phyloP scores from a whole-genome alignment of 30 jellyfish, hydroid and myxozoan species.

The Hydra vulgaris region DNA sequence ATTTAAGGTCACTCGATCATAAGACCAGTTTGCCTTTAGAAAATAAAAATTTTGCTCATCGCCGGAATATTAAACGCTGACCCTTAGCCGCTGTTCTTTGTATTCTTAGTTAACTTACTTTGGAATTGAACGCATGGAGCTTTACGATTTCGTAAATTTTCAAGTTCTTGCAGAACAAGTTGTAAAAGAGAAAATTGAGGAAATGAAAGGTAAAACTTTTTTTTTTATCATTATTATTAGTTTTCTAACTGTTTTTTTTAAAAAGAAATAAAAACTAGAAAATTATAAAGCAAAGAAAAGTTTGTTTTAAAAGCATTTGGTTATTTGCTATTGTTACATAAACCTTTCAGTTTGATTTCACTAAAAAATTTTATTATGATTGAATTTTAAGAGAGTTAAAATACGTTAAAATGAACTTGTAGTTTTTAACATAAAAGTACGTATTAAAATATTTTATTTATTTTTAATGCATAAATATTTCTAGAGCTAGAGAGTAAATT shows the following conservation, averaged over 20 bases:
- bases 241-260: no score
- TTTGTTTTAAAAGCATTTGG: no score
- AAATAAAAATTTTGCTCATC: not conserved
- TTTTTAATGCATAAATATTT: no score
- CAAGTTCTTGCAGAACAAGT: slow-evolving; percentile 49
- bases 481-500: slow-evolving; percentile 17
- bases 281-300: no score
- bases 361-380: no score
- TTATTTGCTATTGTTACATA: no score
- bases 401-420: no score
- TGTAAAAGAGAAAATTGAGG: slow-evolving; percentile 29
- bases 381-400: no score
- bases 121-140: slow-evolving; percentile 11
- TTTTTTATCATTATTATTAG: not conserved
- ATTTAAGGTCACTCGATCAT: not conserved
- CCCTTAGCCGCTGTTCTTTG: not conserved
- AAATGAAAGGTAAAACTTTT: slow-evolving; percentile 15
- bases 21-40: not conserved
- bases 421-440: no score
- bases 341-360: no score
- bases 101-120: not conserved
- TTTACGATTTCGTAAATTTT: slow-evolving; percentile 25
- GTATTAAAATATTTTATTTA: no score
- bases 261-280: no score
- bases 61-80: not conserved